Percentiles rank a stretch among this genome's conserved stretches.
phyloP scores from a whole-genome alignment of 1,140 invertebrate genomes.

The Cherax destructor region DNA sequence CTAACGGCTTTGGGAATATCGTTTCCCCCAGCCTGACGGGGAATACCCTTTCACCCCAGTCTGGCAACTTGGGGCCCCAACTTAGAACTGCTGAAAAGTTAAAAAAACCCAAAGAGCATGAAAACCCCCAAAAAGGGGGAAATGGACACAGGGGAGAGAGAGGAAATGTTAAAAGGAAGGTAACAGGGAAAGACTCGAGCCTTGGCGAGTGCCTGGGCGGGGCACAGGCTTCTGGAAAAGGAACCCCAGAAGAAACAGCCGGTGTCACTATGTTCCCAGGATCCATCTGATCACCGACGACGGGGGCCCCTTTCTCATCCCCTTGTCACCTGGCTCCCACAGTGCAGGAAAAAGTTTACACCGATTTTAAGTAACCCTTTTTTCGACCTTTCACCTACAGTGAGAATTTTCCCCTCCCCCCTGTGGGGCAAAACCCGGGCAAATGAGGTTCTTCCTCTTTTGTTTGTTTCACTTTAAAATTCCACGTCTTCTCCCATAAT shows the following conservation, averaged over 20 bases:
- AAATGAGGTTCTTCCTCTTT: too few relatives aligned
- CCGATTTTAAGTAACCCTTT: background rate
- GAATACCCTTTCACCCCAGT: too few relatives aligned
- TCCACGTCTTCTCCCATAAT: too few relatives aligned
- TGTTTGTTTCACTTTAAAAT: too few relatives aligned
- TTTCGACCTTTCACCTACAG: too few relatives aligned
- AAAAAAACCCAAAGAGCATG: background rate
- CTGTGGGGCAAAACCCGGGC: too few relatives aligned
- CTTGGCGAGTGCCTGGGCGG: background rate
- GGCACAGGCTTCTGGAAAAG: background rate
- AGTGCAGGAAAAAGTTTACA: conserved; percentile 49
- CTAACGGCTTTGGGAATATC: too few relatives aligned
- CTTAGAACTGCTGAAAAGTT: background rate
- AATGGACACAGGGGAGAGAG: background rate
- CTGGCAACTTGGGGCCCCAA: background rate
- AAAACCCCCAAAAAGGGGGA: background rate
- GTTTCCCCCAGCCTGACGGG: too few relatives aligned
- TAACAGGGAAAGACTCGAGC: background rate
- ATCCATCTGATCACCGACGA: conserved; percentile 58
- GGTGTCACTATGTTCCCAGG: conserved; percentile 34
- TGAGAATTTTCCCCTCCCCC: too few relatives aligned
- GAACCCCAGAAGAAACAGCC: background rate
- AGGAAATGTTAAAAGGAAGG: background rate
- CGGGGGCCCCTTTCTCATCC: conserved; percentile 54
- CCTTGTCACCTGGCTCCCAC: conserved; percentile 60